Evolutionary conservation across 2,113 vertebrate species (phyloP).

Genomic region (Corynorhinus townsendii): DNA sequence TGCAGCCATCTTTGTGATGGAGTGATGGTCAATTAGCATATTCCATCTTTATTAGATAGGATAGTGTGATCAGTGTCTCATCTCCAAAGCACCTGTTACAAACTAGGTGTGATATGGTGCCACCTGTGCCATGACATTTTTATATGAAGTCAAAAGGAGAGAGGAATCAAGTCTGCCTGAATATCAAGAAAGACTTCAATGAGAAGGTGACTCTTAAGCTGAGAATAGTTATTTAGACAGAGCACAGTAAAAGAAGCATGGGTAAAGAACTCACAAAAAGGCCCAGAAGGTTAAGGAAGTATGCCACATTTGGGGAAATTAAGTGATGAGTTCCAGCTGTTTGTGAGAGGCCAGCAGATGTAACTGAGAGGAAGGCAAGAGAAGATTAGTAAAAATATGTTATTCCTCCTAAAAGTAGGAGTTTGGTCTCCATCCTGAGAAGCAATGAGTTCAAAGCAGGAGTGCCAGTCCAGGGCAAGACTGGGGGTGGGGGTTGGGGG

Average conservation of each 20-base stretch:
- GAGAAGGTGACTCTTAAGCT: neutral
- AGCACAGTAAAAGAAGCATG: neutral
- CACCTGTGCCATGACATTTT: neutral
- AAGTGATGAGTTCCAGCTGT: neutral
- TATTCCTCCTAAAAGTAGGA: neutral
- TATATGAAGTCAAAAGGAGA: neutral
- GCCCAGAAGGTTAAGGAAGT: neutral
- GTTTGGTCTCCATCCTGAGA: neutral
- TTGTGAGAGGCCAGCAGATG: neutral
- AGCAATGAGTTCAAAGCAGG: neutral
- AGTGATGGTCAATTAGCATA: no score
- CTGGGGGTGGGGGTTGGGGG: neutral
- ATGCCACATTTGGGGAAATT: neutral
- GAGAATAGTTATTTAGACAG: neutral
- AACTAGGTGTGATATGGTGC: neutral
- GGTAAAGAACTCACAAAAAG: neutral
- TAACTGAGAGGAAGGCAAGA: neutral
- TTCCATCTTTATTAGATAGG: no score
- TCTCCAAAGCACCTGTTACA: neutral
- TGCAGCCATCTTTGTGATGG: no score
- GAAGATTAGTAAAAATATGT: neutral
- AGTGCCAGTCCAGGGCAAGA: neutral
- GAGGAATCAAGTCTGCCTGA: neutral
- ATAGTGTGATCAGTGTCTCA: neutral
- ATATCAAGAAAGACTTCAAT: neutral